These are phyloP conservation scores for Nymphalis c-album DNA, from an alignment of 2,888 invertebrate genomes.

Conservation along the genomic window DNA sequence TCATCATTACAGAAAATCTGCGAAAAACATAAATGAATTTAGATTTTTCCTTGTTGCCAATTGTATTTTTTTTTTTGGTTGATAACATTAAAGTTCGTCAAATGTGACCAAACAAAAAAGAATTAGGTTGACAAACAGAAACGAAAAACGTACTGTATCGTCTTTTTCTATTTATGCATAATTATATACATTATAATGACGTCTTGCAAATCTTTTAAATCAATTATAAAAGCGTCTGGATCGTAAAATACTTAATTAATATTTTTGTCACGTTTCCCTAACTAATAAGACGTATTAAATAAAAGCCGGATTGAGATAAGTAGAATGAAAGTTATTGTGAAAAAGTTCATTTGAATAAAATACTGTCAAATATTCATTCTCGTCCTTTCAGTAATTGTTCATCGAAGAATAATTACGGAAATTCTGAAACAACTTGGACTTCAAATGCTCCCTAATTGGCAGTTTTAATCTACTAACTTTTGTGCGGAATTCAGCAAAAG, in stretches of 20 bases:
- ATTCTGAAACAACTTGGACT: constrained; percentile 79
- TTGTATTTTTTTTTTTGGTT: too few species aligned
- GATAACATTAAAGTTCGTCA: too few species aligned
- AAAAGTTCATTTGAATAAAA: constrained; percentile 44
- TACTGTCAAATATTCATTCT: constrained; percentile 61
- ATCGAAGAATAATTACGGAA: constrained; percentile 76
- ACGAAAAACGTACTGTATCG: too few species aligned
- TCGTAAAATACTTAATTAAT: constrained; percentile 33
- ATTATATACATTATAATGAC: neutral
- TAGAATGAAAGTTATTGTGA: constrained; percentile 18
- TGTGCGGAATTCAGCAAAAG: constrained; percentile 75
- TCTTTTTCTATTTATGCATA: neutral
- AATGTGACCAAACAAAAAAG: too few species aligned
- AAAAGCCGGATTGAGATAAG: constrained; percentile 22
- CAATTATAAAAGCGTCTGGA: constrained; percentile 33
- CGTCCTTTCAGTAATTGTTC: constrained; percentile 68
- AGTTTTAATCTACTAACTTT: constrained; percentile 81
- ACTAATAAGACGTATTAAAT: constrained; percentile 26
- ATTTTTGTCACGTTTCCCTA: constrained; percentile 32
- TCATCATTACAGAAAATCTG: too few species aligned
- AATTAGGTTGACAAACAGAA: too few species aligned
- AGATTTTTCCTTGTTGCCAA: too few species aligned
- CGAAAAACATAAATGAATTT: too few species aligned
- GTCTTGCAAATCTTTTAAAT: constrained; percentile 18
- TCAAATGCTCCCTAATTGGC: constrained; percentile 79